Evolutionary conservation across 2,797 vertebrate species (phyloP).

Genomic region (Megaceryle alcyon): DNA sequence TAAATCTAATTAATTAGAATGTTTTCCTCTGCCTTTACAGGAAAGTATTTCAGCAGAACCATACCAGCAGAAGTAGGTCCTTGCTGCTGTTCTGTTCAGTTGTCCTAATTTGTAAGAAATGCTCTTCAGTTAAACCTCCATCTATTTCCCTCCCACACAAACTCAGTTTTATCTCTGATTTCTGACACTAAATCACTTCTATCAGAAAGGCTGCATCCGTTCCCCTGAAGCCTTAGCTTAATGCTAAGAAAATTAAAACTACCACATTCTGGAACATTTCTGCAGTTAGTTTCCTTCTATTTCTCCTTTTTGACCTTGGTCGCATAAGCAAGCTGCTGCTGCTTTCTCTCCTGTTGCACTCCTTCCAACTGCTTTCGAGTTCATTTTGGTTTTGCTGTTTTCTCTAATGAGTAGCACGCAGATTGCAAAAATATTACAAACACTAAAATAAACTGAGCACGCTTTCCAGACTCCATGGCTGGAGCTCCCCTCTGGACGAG

Average conservation of each 20-base stretch:
- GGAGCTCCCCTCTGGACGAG: background rate
- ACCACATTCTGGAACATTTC: background rate
- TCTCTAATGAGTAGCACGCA: background rate
- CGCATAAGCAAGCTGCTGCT: background rate
- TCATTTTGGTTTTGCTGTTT: background rate
- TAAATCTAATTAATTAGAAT: slow-evolving; percentile 54
- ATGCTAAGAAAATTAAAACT: slow-evolving; percentile 31
- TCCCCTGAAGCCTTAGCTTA: slow-evolving; percentile 13
- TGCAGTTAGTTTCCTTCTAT: background rate
- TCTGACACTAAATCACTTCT: slow-evolving; percentile 47
- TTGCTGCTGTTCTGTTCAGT: background rate
- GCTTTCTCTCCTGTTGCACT: background rate
- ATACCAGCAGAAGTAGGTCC: background rate
- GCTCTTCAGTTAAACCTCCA: background rate
- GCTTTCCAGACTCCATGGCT: background rate
- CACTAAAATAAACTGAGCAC: background rate
- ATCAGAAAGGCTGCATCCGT: background rate
- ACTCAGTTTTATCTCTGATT: slow-evolving; percentile 28
- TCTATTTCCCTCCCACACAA: slow-evolving; percentile 48
- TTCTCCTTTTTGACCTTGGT: background rate
- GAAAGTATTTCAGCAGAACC: slow-evolving; percentile 6
- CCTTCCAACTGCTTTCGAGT: background rate
- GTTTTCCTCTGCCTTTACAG: background rate
- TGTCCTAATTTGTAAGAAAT: slow-evolving; percentile 6
- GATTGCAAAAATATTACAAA: background rate